Evolutionary conservation across 1,140 invertebrate species (phyloP).

Genomic region (Doryteuthis pealeii): DNA sequence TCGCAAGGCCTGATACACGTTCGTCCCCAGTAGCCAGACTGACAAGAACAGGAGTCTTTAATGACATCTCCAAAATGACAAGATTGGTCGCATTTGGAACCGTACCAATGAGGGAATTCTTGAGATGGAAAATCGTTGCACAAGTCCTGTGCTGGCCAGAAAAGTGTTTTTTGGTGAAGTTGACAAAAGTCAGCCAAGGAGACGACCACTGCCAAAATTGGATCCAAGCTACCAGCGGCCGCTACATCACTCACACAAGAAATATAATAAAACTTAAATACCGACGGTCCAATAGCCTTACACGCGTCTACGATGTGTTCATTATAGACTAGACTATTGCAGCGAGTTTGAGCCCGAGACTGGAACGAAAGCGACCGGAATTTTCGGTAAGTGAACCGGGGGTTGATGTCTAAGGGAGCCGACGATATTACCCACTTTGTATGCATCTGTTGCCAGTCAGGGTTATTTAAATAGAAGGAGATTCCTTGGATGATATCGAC

Average conservation of each 20-base stretch:
- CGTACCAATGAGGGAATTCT: constrained; percentile 21
- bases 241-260: constrained; percentile 34
- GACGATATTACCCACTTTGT: constrained; percentile 23
- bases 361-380: constrained; percentile 13
- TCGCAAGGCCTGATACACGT: constrained; percentile 27
- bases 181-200: constrained; percentile 25
- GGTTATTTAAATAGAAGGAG: constrained; percentile 23
- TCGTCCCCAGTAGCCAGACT: constrained; percentile 32
- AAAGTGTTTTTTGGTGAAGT: neutral
- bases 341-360: constrained; percentile 18
- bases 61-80: constrained; percentile 21
- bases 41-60: constrained; percentile 22
- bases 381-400: constrained; percentile 6
- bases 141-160: constrained; percentile 27
- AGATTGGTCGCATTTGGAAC: constrained; percentile 18
- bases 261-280: constrained; percentile 27
- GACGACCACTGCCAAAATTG: constrained; percentile 13
- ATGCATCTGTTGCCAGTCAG: neutral
- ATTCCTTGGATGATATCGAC: constrained; percentile 19
- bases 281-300: neutral
- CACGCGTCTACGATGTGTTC: constrained; percentile 11
- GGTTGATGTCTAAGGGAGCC: constrained; percentile 17
- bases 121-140: constrained; percentile 20
- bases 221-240: constrained; percentile 1
- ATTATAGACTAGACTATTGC: constrained; percentile 15